Conservation (phyloP, 2,888 invertebrate species). For the Nebria salina region DNA sequence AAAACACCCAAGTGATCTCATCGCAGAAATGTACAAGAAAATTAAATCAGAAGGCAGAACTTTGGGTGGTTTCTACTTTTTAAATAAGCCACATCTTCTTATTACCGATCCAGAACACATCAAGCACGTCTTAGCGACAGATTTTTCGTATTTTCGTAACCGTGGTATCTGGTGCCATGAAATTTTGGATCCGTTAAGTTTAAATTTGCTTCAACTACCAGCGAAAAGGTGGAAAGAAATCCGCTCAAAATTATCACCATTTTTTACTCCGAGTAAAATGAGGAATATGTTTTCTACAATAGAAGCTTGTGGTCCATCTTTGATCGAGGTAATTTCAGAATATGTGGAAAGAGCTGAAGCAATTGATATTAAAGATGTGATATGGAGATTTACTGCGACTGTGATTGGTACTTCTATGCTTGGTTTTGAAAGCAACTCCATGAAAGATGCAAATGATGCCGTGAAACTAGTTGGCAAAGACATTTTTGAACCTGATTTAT, state of each 20-base stretch:
- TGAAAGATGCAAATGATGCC: constrained; percentile 27
- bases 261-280: constrained; percentile 35
- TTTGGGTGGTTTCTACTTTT: constrained; percentile 29
- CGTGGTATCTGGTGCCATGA: constrained; percentile 38
- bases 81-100: constrained; percentile 22
- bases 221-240: constrained; percentile 26
- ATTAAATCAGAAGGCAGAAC: constrained; percentile 5
- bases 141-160: constrained; percentile 30
- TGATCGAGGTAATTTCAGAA: constrained; percentile 24
- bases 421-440: constrained; percentile 31
- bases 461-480: constrained; percentile 29
- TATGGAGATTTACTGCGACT: constrained; percentile 32
- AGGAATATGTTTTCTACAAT: constrained; percentile 27
- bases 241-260: constrained; percentile 26
- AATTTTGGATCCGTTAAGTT: constrained; percentile 29
- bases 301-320: constrained; percentile 27
- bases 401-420: constrained; percentile 30
- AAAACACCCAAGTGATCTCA: constrained; percentile 25
- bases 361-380: constrained; percentile 25
- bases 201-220: constrained; percentile 24
- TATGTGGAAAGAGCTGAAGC: constrained; percentile 18
- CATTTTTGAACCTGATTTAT: constrained; percentile 34
- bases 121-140: constrained; percentile 28
- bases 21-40: constrained; percentile 21
- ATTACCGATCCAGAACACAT: constrained; percentile 40